Evolutionary conservation across 64 coral and sea anemone genomes (phyloP).

Genomic region (Dendrophyllia cribrosa): DNA sequence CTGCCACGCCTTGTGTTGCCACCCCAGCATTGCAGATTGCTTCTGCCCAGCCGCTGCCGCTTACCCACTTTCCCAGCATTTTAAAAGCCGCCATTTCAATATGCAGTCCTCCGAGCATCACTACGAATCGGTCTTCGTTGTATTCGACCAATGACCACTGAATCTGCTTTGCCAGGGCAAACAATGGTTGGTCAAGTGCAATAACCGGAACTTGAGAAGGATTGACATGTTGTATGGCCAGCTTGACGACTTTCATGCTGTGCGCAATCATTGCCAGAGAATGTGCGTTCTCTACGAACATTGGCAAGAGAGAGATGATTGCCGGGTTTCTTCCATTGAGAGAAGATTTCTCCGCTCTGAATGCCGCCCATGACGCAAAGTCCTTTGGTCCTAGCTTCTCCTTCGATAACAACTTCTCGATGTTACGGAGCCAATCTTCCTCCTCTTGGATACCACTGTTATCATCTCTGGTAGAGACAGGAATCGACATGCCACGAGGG

Average conservation of each 20-base stretch:
- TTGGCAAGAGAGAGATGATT: background rate
- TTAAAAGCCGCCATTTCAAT: too few relatives aligned
- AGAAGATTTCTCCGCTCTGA: background rate
- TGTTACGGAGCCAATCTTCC: too few relatives aligned
- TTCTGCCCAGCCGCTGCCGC: too few relatives aligned
- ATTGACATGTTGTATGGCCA: constrained; percentile 8
- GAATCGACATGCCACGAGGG: too few relatives aligned
- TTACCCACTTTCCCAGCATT: too few relatives aligned
- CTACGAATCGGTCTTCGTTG: too few relatives aligned
- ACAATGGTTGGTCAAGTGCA: background rate
- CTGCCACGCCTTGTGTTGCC: constrained; percentile 22
- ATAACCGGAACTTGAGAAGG: constrained; percentile 20
- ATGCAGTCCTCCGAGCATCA: too few relatives aligned
- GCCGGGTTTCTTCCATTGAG: background rate
- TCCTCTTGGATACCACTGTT: too few relatives aligned
- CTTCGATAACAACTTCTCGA: too few relatives aligned
- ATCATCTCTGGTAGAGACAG: too few relatives aligned
- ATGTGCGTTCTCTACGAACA: constrained; percentile 25
- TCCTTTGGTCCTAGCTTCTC: background rate
- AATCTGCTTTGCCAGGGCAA: background rate
- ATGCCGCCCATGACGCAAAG: background rate
- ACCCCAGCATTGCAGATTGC: constrained; percentile 11
- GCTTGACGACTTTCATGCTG: background rate
- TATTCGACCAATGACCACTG: too few relatives aligned
- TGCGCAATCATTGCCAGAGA: constrained; percentile 32